Conservation (phyloP, 2,888 invertebrate genomes). For the Cantharis nigra region DNA sequence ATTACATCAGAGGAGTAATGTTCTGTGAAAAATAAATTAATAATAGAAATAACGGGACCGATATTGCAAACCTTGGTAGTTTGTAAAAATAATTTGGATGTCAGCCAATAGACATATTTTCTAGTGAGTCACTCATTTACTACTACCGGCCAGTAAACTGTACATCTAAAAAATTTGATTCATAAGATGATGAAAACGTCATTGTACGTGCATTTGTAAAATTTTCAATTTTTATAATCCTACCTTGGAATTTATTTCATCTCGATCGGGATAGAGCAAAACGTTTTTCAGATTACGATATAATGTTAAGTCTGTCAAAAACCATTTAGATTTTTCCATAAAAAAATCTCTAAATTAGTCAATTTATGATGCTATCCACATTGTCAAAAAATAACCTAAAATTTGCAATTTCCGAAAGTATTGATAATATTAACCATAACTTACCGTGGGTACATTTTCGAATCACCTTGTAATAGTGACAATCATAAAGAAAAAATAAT, state of each 20-base stretch:
- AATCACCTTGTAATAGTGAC: no score
- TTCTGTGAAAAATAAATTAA: not conserved
- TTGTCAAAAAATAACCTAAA: not conserved
- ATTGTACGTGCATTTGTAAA: not conserved
- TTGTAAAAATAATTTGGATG: slow-evolving; percentile 33
- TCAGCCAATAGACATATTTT: slow-evolving; percentile 32
- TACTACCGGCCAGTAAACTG: slow-evolving; percentile 33
- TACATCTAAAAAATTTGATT: not conserved
- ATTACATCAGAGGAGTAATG: not conserved
- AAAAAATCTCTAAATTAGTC: not conserved
- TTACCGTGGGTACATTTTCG: no score
- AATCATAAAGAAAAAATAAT: not conserved
- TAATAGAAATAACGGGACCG: not conserved
- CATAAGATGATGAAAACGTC: not conserved
- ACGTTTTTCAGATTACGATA: slow-evolving; percentile 29
- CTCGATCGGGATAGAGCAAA: slow-evolving; percentile 29
- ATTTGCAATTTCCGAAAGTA: not conserved
- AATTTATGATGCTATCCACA: not conserved
- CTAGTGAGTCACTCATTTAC: slow-evolving; percentile 31
- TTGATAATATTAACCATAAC: no score
- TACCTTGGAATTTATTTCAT: slow-evolving; percentile 36
- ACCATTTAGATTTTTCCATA: not conserved
- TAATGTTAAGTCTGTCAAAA: not conserved
- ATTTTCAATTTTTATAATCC: not conserved
- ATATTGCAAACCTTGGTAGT: slow-evolving; percentile 17